A percentile compares a stretch with the other conserved stretches of the same genome.
Evolutionary conservation across 2,797 vertebrate species (phyloP).

Genomic region (Halcyon badia): DNA sequence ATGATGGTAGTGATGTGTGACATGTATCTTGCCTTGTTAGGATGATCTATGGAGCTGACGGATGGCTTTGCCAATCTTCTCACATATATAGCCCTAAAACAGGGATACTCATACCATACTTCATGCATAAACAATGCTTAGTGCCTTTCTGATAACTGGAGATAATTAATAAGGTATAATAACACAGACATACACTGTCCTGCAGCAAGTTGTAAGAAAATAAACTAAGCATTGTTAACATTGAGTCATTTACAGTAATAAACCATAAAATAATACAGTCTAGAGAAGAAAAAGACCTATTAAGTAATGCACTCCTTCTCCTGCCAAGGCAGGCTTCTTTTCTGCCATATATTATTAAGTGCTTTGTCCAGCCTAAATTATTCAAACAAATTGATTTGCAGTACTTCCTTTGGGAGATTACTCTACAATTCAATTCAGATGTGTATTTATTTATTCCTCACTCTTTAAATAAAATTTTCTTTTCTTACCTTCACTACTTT

Average conservation of each 20-base stretch:
- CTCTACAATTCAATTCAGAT: neutral
- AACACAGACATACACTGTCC: neutral
- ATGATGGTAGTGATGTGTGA: neutral
- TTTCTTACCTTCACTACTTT: neutral
- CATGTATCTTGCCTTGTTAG: neutral
- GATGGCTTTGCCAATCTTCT: neutral
- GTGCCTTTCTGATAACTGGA: neutral
- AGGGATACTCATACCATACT: neutral
- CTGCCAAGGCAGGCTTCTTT: slow-evolving; percentile 44
- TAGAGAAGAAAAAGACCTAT: slow-evolving; percentile 33
- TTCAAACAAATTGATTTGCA: slow-evolving; percentile 40
- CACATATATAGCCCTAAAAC: neutral
- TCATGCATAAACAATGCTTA: neutral
- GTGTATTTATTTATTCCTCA: neutral
- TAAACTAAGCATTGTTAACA: slow-evolving; percentile 19
- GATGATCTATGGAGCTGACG: neutral
- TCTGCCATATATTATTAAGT: slow-evolving; percentile 51
- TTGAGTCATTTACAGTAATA: slow-evolving; percentile 31
- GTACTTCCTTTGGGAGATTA: slow-evolving; percentile 23
- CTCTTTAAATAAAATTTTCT: neutral
- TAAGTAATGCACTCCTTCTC: slow-evolving; percentile 32
- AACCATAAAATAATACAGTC: neutral
- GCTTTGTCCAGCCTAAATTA: slow-evolving; percentile 53
- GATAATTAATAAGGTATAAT: neutral
- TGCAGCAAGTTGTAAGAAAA: neutral